A percentile compares a stretch with the other conserved stretches of the same genome.
These are phyloP conservation scores for Siniperca knerii DNA, from an alignment of 2,113 vertebrate genomes.

Conservation along the genomic window DNA sequence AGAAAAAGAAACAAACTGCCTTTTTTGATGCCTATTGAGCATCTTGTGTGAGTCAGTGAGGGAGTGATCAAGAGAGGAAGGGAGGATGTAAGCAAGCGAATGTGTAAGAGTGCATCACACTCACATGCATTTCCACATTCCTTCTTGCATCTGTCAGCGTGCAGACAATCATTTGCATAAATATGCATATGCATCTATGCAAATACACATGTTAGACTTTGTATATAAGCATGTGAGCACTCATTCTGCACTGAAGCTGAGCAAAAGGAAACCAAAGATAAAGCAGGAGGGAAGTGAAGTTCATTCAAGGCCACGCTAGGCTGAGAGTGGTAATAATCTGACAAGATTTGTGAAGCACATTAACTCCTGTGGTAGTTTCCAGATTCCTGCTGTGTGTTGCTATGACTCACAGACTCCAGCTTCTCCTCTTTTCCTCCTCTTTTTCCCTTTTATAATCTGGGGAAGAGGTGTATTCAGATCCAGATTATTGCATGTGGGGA, in stretches of 20 bases:
- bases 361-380: conserved; percentile 48
- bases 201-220: neutral
- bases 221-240: conserved; percentile 28
- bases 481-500: neutral
- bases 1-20: neutral
- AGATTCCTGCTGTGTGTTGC: conserved; percentile 53
- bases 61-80: conserved; percentile 4
- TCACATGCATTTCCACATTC: conserved; percentile 17
- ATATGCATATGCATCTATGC: conserved; percentile 39
- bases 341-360: conserved; percentile 57
- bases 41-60: conserved; percentile 2
- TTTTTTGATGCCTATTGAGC: neutral
- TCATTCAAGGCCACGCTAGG: conserved; percentile 40
- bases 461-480: neutral
- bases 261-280: conserved; percentile 15
- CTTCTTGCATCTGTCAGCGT: neutral
- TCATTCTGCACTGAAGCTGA: neutral
- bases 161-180: neutral
- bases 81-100: neutral
- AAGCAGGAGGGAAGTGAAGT: conserved; percentile 20
- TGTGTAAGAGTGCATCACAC: neutral
- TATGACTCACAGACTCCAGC: conserved; percentile 51
- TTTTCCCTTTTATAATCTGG: conserved; percentile 20
- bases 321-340: conserved; percentile 30
- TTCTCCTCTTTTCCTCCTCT: conserved; percentile 4